These are phyloP conservation scores for Aelia acuminata DNA, from an alignment of 2,888 invertebrate genomes.

Conservation along the genomic window DNA sequence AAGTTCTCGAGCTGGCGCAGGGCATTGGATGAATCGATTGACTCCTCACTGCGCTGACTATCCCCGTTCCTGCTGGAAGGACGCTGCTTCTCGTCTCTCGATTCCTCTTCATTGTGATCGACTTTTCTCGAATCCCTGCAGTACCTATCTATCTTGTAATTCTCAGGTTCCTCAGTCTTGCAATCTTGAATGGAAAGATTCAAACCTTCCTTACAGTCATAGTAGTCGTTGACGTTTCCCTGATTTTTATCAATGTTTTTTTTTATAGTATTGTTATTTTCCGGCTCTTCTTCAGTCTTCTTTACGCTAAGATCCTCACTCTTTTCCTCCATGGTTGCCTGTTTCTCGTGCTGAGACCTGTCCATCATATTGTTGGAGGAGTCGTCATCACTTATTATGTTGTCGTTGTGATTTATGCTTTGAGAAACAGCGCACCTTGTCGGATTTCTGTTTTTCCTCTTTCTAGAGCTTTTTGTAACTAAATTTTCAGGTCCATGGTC, in stretches of 20 bases:
- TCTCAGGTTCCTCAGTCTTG: slow-evolving; percentile 59
- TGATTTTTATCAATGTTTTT: slow-evolving; percentile 66
- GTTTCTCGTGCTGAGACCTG: slow-evolving; percentile 56
- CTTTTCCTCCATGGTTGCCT: slow-evolving; percentile 64
- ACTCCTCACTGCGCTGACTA: slow-evolving; percentile 66
- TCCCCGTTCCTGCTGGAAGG: slow-evolving; percentile 65
- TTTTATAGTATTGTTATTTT: slow-evolving; percentile 63
- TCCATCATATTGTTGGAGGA: slow-evolving; percentile 73
- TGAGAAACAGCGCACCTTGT: slow-evolving; percentile 80
- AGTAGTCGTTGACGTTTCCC: slow-evolving; percentile 68
- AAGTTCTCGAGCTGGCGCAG: slow-evolving; percentile 84
- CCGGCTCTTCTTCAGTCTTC: slow-evolving; percentile 61
- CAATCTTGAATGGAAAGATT: slow-evolving; percentile 66
- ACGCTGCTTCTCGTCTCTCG: slow-evolving; percentile 56
- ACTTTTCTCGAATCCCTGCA: slow-evolving; percentile 51
- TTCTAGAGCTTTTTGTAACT: slow-evolving; percentile 81
- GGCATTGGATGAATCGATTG: slow-evolving; percentile 77
- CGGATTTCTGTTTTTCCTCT: slow-evolving; percentile 91
- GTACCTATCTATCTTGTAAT: slow-evolving; percentile 56
- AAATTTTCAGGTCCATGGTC: slow-evolving; percentile 71
- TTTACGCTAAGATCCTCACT: slow-evolving; percentile 65
- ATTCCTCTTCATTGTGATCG: slow-evolving; percentile 50
- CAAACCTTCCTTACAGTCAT: slow-evolving; percentile 69
- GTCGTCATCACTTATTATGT: slow-evolving; percentile 76
- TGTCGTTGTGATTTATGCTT: slow-evolving; percentile 70